phyloP scores from a whole-genome alignment of 1,140 invertebrate genomes.

The Diploscapter pachys region DNA sequence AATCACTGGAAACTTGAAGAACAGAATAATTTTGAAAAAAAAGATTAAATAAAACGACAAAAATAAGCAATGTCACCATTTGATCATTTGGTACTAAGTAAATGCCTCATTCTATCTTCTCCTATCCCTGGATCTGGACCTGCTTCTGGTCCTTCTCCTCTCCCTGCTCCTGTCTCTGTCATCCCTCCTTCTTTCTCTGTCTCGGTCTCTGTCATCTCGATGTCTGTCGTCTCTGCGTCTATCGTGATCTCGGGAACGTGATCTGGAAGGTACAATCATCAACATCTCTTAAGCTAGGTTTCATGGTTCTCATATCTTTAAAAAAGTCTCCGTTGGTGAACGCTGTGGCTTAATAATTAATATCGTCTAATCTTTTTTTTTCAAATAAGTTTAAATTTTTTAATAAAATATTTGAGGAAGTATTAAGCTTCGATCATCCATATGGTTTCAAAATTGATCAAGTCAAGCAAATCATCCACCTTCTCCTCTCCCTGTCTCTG shows the following conservation, averaged over 20 bases:
- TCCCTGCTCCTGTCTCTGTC: no score
- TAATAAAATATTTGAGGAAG: no score
- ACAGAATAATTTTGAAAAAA: neutral
- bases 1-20: no score
- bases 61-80: neutral
- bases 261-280: neutral
- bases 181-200: slow-evolving; percentile 22
- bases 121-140: slow-evolving; percentile 17
- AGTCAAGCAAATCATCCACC: neutral
- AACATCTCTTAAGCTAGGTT: no score
- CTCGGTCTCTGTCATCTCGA: slow-evolving; percentile 9
- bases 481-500: slow-evolving; percentile 23
- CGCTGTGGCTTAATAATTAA: no score
- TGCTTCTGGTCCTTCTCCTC: neutral
- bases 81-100: neutral
- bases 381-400: no score
- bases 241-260: slow-evolving; percentile 19
- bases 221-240: slow-evolving; percentile 11
- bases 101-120: neutral
- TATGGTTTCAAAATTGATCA: no score
- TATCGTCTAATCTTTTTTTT: no score
- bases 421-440: no score
- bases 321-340: no score
- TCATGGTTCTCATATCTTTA: no score
- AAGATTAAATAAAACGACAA: neutral